A percentile compares a stretch with the other conserved stretches of the same genome.
These are phyloP conservation scores for Acrobasis suavella DNA, from an alignment of 2,888 invertebrate species.

Conservation along the genomic window DNA sequence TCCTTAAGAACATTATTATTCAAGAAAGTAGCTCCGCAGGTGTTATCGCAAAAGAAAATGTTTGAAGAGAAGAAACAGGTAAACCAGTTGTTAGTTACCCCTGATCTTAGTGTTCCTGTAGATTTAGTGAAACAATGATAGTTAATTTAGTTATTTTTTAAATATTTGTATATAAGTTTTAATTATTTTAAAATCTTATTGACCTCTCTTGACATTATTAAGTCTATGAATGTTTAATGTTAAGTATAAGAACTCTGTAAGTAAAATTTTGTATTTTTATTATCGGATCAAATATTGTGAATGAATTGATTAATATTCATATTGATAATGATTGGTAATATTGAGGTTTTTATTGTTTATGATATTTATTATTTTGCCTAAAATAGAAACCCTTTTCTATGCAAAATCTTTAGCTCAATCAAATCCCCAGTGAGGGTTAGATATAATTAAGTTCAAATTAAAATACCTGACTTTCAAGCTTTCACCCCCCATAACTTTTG, in stretches of 20 bases:
- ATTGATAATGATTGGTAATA: no score
- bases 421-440: no score
- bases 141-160: conserved; percentile 29
- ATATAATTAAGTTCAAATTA: no score
- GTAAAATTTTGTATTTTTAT: no score
- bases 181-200: conserved; percentile 8
- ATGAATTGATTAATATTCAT: no score
- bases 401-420: no score
- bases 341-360: no score
- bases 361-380: no score
- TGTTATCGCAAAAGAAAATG: conserved; percentile 36
- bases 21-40: conserved; percentile 40
- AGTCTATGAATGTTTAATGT: not conserved
- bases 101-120: conserved; percentile 63
- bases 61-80: conserved; percentile 39
- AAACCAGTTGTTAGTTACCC: conserved; percentile 61
- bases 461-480: no score
- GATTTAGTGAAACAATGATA: conserved; percentile 68
- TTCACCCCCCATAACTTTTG: no score
- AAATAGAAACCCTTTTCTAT: no score
- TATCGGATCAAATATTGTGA: no score
- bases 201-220: not conserved
- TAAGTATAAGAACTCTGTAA: not conserved
- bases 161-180: conserved; percentile 19
- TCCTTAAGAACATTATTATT: conserved; percentile 48